A percentile compares a stretch with the other conserved stretches of the same genome.
Conservation (phyloP, 2,888 invertebrate species). For the Thymelicus acteon region DNA sequence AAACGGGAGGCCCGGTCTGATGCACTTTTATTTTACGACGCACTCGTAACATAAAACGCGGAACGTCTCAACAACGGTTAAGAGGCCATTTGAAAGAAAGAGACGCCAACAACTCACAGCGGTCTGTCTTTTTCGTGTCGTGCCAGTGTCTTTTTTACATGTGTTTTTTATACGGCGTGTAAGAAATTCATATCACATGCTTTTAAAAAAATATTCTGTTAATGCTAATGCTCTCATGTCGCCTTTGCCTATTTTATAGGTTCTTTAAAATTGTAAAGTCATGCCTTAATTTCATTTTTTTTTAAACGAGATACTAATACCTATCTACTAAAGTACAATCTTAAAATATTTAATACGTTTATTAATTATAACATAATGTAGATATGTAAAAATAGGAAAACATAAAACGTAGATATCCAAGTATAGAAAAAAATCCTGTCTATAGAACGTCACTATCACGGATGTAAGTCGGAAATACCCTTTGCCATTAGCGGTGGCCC, state of each 20-base stretch:
- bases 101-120: conserved; percentile 47
- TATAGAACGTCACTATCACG: neutral
- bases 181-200: conserved; percentile 32
- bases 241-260: neutral
- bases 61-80: conserved; percentile 81
- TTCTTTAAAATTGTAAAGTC: neutral
- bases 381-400: no score
- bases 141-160: conserved; percentile 42
- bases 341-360: no score
- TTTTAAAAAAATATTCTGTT: neutral
- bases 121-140: conserved; percentile 51
- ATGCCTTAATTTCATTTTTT: no score
- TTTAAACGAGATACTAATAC: no score
- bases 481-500: conserved; percentile 64
- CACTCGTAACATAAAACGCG: conserved; percentile 81
- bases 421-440: no score
- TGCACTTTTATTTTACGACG: conserved; percentile 84
- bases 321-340: no score
- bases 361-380: no score
- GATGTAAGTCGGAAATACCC: conserved; percentile 3
- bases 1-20: conserved; percentile 78
- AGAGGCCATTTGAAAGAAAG: conserved; percentile 60
- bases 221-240: neutral
- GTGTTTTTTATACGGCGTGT: conserved; percentile 27
- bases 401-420: no score